Percentiles rank a stretch among this genome's conserved stretches.
These are phyloP conservation scores for Drosophila multiciliata DNA, from an alignment of 2,888 invertebrate genomes.

Conservation along the genomic window DNA sequence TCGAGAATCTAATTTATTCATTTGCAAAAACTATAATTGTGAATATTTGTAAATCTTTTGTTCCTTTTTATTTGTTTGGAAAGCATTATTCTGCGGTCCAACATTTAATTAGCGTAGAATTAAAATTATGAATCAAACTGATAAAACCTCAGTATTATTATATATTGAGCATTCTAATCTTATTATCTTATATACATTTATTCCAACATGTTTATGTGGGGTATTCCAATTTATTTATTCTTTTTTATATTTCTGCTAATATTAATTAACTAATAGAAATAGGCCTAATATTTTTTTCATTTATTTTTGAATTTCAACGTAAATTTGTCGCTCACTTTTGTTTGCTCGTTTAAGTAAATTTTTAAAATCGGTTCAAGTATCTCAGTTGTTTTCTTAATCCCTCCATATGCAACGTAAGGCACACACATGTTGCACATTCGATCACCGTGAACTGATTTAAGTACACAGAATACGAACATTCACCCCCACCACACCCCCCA, in stretches of 20 bases:
- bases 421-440: conserved; percentile 41
- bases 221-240: background rate
- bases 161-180: background rate
- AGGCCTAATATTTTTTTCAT: no score
- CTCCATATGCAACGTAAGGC: background rate
- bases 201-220: background rate
- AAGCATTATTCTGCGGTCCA: background rate
- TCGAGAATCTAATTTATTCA: conserved; percentile 18
- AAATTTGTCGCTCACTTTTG: background rate
- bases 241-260: background rate
- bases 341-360: background rate
- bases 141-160: background rate
- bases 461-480: background rate
- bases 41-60: conserved; percentile 15
- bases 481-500: background rate
- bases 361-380: background rate
- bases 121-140: background rate
- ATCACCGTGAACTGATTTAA: conserved; percentile 36
- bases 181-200: background rate
- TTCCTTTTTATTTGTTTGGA: background rate
- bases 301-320: background rate
- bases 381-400: background rate
- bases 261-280: background rate
- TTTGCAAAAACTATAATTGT: conserved; percentile 22
- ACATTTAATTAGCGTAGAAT: background rate